Evolutionary conservation across 1,140 invertebrate genomes (phyloP), one percentile per base, ranked within the genome.

Genomic region (Oncopeltus fasciatus): DNA sequence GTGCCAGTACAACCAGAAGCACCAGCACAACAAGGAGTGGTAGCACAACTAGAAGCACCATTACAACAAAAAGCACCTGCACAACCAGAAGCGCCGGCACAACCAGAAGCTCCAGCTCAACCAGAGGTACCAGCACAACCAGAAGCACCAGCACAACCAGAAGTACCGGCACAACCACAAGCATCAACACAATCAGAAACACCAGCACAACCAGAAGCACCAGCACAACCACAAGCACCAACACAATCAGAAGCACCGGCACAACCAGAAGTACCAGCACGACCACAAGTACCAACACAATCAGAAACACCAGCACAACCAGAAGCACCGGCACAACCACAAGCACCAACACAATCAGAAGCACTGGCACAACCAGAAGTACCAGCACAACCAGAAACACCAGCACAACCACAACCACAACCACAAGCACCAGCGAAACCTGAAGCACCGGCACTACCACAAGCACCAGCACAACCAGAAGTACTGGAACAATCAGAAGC

Each of bases 61-160:
- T 66, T 67, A 31, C 63, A 56, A 28, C 65, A 67, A 27, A 62
- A 58, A 21, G 67, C 68, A 24, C 61, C 69, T 51, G 60, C 65
- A 58, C 58, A 63, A 21, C 58, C 56, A 4, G 27, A 4, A 59
- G 27, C 67, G 44, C 46, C 59, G 44, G 9, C 59, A n/a, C n/a
- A n/a, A n/a, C n/a, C n/a, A n/a, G n/a, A n/a, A n/a, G n/a, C n/a
- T 38, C 28, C 44, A 56, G 26, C 51, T 46, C n/a, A 4, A 20
- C 2, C 2, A 12, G 20, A 2, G 4, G 49, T 27, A 24, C 59
- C 47, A 47, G 28, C 63, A n/a, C n/a, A n/a, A n/a, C n/a, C n/a
- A 62, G 24, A 33, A 24, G 20, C 21, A 33, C 31, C 43, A 46
- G 24, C 46, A 56, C 46, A 53, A 11, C 20, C 53, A 33, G 47